Evolutionary conservation across 2,888 invertebrate species (phyloP).

Genomic region (Achlya flavicornis): DNA sequence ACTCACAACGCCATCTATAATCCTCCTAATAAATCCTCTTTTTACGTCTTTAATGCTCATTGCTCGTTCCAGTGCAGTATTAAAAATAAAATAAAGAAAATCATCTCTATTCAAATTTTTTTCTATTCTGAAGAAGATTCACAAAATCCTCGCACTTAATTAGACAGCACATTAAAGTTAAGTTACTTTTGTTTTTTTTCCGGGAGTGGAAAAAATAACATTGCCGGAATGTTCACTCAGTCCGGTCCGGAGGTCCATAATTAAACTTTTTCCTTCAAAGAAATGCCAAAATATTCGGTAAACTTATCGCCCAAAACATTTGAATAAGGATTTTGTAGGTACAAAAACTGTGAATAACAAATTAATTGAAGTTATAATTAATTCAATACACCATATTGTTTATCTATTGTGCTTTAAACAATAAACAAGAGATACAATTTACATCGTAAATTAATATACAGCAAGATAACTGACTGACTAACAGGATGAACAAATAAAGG

Average conservation of each 20-base stretch:
- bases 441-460: background rate
- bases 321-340: background rate
- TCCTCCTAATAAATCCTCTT: background rate
- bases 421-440: background rate
- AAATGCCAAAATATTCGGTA: background rate
- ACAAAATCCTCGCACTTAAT: constrained; percentile 6
- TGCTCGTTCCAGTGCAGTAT: background rate
- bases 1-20: too few relatives aligned
- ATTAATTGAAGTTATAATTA: background rate
- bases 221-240: background rate
- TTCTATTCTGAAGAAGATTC: background rate
- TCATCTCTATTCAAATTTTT: background rate
- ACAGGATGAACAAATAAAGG: constrained; percentile 25
- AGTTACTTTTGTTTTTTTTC: background rate
- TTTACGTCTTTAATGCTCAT: background rate
- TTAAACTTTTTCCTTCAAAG: background rate
- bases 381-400: constrained; percentile 1
- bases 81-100: background rate
- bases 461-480: too few relatives aligned
- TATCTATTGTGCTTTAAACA: background rate
- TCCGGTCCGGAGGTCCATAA: background rate
- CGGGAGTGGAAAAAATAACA: background rate
- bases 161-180: background rate
- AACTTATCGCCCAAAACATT: background rate
- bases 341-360: background rate